These are phyloP conservation scores for Amphipoea lucens DNA, from an alignment of 2,888 invertebrate species.

Conservation along the genomic window DNA sequence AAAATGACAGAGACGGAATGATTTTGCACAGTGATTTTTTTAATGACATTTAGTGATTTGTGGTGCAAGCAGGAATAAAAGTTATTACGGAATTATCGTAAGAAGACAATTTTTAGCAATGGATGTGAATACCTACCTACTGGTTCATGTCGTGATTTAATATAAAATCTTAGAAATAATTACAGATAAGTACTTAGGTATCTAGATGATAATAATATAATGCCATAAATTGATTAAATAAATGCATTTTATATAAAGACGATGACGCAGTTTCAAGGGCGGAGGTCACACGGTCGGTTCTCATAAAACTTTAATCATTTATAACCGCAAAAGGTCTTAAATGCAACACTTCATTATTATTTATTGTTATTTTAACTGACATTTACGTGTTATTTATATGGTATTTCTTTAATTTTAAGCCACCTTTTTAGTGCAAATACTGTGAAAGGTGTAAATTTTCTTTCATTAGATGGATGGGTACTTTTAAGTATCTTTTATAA, in stretches of 20 bases:
- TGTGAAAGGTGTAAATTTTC: slow-evolving; percentile 31
- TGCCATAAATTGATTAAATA: not conserved
- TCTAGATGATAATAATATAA: not conserved
- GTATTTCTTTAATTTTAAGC: slow-evolving; percentile 9
- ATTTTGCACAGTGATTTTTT: not conserved
- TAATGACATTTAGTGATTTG: not conserved
- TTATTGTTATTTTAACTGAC: slow-evolving; percentile 36
- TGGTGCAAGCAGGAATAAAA: not conserved
- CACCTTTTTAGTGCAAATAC: not conserved
- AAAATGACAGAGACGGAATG: not conserved
- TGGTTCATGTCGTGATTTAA: not conserved
- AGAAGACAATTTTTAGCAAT: not conserved
- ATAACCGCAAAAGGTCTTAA: not conserved
- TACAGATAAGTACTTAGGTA: not conserved
- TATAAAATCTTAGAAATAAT: not conserved
- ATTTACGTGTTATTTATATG: slow-evolving; percentile 14
- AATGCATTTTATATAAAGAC: not conserved
- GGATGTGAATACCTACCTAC: not conserved
- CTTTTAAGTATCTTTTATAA: not conserved
- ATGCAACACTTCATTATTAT: slow-evolving; percentile 4
- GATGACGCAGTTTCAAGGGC: not conserved
- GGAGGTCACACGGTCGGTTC: slow-evolving; percentile 6
- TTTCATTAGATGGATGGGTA: not conserved
- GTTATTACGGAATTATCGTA: not conserved
- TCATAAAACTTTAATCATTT: slow-evolving; percentile 9